A percentile compares a stretch with the other conserved stretches of the same genome.
Conservation (phyloP, 2,888 invertebrate genomes). For the Trachelus troglodyta region DNA sequence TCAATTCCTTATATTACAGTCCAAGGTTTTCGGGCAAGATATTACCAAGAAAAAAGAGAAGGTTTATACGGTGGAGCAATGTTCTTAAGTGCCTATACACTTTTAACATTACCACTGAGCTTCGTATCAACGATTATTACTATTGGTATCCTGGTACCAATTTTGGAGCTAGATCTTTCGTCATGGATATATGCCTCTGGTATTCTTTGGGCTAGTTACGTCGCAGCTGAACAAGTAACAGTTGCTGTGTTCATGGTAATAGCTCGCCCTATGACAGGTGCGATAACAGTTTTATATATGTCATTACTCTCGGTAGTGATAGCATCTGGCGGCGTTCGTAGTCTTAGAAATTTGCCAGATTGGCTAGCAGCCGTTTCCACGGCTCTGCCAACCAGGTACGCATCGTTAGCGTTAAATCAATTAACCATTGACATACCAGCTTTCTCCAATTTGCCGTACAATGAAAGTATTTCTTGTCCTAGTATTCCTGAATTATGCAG, state of each 20-base stretch:
- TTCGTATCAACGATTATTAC: conserved; percentile 79
- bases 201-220: conserved; percentile 86
- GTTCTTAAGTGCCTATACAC: conserved; percentile 82
- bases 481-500: conserved; percentile 70
- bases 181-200: conserved; percentile 57
- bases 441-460: conserved; percentile 64
- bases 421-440: conserved; percentile 52
- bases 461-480: conserved; percentile 67
- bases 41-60: conserved; percentile 91
- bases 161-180: conserved; percentile 52
- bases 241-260: conserved; percentile 85
- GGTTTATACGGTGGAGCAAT: conserved; percentile 89
- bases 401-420: conserved; percentile 60
- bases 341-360: conserved; percentile 51
- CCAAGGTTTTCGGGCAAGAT: conserved; percentile 87
- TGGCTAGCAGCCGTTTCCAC: conserved; percentile 58
- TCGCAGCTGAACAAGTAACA: conserved; percentile 87
- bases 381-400: conserved; percentile 59
- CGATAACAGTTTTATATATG: conserved; percentile 82
- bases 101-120: conserved; percentile 86
- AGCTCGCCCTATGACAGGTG: conserved; percentile 81
- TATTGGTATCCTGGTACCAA: conserved; percentile 77
- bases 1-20: conserved; percentile 66
- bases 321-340: conserved; percentile 58
- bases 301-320: conserved; percentile 73